Base-by-base conservation (phyloP, 1,140 invertebrate species). In the Drosophila punjabiensis region DNA sequence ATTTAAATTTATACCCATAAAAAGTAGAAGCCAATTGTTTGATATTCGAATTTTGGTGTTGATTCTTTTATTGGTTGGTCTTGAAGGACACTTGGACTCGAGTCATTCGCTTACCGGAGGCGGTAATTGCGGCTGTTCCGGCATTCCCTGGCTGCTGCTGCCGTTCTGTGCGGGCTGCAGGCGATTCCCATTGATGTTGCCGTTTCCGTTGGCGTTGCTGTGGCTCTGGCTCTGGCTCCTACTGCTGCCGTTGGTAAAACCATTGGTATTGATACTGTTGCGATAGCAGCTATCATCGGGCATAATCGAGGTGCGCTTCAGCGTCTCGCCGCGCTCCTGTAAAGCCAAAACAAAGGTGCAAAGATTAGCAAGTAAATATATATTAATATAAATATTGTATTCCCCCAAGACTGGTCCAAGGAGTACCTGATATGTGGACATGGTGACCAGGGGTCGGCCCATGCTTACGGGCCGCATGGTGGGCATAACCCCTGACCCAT, bases 101-200 rank as follows among this genome's bases (percentile, higher is more conserved):
- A 33, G 9, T 59, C 59, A 52, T 50, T 78, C n/a, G 93, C 94
- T 94, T 93, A 95, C 95, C 74, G 95, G 95, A 69, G 95, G 95
- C 55, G 95, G 95, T 24, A 89, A 68, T 68, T 86, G 95, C 55
- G 95, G 95, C 24, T 82, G 74, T 65, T 86, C 86, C 35, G 66
- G 45, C 2, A 55, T 37, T 32, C 65, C 81, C 70, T 69, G 83
- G n/a, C 58, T n/a, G 47, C n/a, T n/a, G 28, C 92, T 41, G 35
- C 84, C 80, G 16, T 86, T 86, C 16, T 75, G 69, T 32, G 20
- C 33, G 7, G 76, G 65, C 62, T 67, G 73, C 43, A 73, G 80
- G 28, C 81, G 81, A 79, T 59, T 85, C 35, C 41, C 80, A 47
- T 53, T 92, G 64, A 61, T 24, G 28, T n/a, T n/a, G n/a, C n/a